Conservation (phyloP, 2,888 invertebrate species). For the Pinctada fucata region DNA sequence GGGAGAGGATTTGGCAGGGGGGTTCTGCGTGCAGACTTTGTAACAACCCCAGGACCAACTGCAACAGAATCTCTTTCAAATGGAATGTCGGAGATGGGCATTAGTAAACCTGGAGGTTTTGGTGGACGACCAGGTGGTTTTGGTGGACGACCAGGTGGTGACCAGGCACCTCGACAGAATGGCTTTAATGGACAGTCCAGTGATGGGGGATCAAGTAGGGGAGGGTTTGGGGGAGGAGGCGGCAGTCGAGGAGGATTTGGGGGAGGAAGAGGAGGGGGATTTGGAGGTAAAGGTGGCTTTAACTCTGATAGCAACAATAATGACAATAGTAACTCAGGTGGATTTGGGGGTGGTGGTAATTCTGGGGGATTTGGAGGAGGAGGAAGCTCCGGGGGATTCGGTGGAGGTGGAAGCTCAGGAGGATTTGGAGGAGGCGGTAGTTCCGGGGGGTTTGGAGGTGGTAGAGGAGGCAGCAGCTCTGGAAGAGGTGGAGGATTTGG, state of each 20-base stretch:
- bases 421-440: constrained; percentile 21
- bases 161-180: not conserved
- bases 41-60: constrained; percentile 25
- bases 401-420: constrained; percentile 12
- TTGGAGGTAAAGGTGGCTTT: constrained; percentile 21
- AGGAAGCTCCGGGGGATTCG: constrained; percentile 24
- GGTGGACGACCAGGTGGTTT: constrained; percentile 25
- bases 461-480: constrained; percentile 3
- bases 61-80: constrained; percentile 30
- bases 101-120: constrained; percentile 22
- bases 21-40: constrained; percentile 48
- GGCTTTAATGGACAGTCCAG: constrained; percentile 36
- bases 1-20: constrained; percentile 58
- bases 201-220: constrained; percentile 40
- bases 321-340: constrained; percentile 11
- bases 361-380: constrained; percentile 22
- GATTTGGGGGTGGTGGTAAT: constrained; percentile 29
- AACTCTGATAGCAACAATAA: constrained; percentile 10
- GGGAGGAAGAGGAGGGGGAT: constrained; percentile 22
- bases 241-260: constrained; percentile 41
- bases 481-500: constrained; percentile 32
- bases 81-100: constrained; percentile 23
- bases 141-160: constrained; percentile 4
- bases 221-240: constrained; percentile 33
- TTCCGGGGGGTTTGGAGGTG: constrained; percentile 27